phyloP scores from a whole-genome alignment of 2,888 invertebrate genomes.

The Erebia epiphron region DNA sequence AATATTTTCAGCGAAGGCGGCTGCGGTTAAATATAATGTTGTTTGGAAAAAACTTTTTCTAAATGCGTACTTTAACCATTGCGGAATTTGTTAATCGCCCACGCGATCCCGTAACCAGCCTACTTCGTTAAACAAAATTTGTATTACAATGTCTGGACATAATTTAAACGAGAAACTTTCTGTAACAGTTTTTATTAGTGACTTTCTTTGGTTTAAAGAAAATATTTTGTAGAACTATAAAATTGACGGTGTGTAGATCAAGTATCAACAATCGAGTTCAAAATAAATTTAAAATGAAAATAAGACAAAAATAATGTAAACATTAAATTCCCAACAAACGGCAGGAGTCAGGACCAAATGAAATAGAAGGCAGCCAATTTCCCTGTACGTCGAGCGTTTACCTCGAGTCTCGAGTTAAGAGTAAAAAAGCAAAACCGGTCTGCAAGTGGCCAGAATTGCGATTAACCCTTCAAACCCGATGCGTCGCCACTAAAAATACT shows the following conservation, averaged over 20 bases:
- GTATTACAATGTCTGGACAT: background rate
- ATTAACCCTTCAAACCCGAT: conserved; percentile 66
- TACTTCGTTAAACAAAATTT: background rate
- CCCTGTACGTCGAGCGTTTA: conserved; percentile 52
- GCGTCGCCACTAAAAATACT: conserved; percentile 63
- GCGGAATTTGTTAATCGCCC: conserved; percentile 34
- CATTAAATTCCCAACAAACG: conserved; percentile 35
- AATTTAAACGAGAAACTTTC: too few relatives aligned
- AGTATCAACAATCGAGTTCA: background rate
- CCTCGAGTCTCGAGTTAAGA: conserved; percentile 51
- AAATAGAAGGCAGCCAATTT: conserved; percentile 55
- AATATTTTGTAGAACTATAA: background rate
- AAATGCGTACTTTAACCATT: conserved; percentile 47
- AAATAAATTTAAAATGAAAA: background rate
- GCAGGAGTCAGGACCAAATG: conserved; percentile 50
- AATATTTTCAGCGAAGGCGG: conserved; percentile 59
- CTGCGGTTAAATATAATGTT: conserved; percentile 47
- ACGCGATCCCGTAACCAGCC: conserved; percentile 29
- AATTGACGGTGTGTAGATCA: background rate
- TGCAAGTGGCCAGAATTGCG: conserved; percentile 68
- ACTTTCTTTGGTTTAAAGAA: too few relatives aligned
- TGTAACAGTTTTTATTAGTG: too few relatives aligned
- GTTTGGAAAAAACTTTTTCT: conserved; percentile 49
- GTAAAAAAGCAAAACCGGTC: conserved; percentile 68
- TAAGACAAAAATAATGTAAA: background rate